These are phyloP conservation scores for Drosophila arawakana DNA, from an alignment of 1,140 invertebrate species.

Conservation along the genomic window DNA sequence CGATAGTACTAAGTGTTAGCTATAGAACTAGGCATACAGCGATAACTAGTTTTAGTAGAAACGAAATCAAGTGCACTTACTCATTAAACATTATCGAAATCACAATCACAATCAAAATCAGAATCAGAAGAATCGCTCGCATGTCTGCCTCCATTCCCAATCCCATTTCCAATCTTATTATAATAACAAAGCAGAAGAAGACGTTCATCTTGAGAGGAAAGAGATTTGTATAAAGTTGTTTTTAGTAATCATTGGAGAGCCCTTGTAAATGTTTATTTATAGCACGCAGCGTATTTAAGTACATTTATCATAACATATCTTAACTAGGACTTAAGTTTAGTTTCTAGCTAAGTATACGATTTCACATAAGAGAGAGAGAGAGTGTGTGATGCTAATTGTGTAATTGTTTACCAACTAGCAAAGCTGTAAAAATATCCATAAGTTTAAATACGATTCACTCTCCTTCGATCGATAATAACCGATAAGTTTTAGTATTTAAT, in stretches of 20 bases:
- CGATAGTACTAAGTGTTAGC: conserved; percentile 24
- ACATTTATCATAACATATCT: conserved; percentile 25
- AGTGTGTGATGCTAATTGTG: conserved; percentile 71
- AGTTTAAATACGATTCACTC: conserved; percentile 1
- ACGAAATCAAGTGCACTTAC: conserved; percentile 53
- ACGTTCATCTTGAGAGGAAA: neutral
- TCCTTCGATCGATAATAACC: conserved; percentile 8
- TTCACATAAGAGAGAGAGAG: conserved; percentile 38
- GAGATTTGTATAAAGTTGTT: conserved; percentile 73
- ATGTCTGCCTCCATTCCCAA: conserved; percentile 49
- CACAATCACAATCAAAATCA: conserved; percentile 34
- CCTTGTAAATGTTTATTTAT: conserved; percentile 63
- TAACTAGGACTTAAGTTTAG: conserved; percentile 33
- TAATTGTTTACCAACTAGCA: conserved; percentile 56
- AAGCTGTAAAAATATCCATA: conserved; percentile 67
- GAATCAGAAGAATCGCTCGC: conserved; percentile 23
- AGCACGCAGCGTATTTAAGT: conserved; percentile 43
- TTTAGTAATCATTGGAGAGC: conserved; percentile 62
- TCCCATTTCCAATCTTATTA: conserved; percentile 33
- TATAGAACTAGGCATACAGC: conserved; percentile 27
- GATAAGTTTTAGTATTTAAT: conserved; percentile 69
- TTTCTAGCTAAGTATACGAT: conserved; percentile 35
- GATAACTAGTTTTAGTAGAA: conserved; percentile 53
- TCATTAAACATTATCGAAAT: conserved; percentile 43
- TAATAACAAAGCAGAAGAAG: conserved; percentile 22